These are phyloP conservation scores for Sisyra terminalis DNA, from an alignment of 2,888 invertebrate genomes.

Conservation along the genomic window DNA sequence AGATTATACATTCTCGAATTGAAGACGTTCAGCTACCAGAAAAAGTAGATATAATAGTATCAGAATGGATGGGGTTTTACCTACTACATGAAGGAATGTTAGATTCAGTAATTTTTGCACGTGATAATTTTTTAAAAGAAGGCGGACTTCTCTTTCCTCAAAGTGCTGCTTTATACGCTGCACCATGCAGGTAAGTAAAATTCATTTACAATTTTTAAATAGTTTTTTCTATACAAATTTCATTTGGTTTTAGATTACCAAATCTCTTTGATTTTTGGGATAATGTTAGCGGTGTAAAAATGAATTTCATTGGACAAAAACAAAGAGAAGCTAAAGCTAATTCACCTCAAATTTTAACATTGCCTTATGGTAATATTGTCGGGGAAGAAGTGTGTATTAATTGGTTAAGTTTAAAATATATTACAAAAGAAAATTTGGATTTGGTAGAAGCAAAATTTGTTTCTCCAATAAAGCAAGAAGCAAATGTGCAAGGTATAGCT, in stretches of 20 bases:
- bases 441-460: slow-evolving; percentile 42
- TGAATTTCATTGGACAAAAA: slow-evolving; percentile 46
- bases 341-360: slow-evolving; percentile 46
- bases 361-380: slow-evolving; percentile 41
- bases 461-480: slow-evolving; percentile 36
- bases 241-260: slow-evolving; percentile 34
- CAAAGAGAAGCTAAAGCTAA: slow-evolving; percentile 42
- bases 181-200: slow-evolving; percentile 30
- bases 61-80: slow-evolving; percentile 98
- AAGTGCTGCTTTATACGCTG: slow-evolving; percentile 46
- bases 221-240: neutral
- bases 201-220: neutral
- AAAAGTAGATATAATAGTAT: slow-evolving; percentile 76
- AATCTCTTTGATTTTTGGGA: slow-evolving; percentile 57
- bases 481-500: slow-evolving; percentile 57
- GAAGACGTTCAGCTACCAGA: slow-evolving; percentile 55
- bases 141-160: slow-evolving; percentile 63
- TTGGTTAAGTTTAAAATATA: slow-evolving; percentile 50
- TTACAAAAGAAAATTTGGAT: slow-evolving; percentile 40
- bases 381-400: slow-evolving; percentile 44
- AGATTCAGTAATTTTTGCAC: slow-evolving; percentile 68
- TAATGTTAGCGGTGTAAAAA: slow-evolving; percentile 60
- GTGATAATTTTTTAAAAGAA: slow-evolving; percentile 62
- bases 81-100: slow-evolving; percentile 91
- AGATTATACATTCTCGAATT: slow-evolving; percentile 57